Evolutionary conservation across 2,797 vertebrate species (phyloP), one percentile per base, ranked within the genome.

Genomic region (Mallotus villosus): DNA sequence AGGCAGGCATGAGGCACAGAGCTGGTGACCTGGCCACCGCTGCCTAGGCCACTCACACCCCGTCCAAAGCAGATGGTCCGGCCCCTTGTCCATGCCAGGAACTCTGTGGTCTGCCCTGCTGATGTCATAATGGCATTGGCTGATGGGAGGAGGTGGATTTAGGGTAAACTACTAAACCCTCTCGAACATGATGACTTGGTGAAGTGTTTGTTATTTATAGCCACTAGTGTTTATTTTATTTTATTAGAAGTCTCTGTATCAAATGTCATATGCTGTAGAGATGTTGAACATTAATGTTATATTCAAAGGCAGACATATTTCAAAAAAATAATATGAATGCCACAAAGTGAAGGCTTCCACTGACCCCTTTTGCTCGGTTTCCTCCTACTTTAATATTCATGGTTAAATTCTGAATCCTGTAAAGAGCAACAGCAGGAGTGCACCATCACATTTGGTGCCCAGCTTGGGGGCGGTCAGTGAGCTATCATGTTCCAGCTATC

Each of bases 371-470:
- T 85, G 77, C 77, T 70, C 62, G 34, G 65, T 59, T 68, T 59
- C 82, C 82, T 86, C 87, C 87, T 71, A 71, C 9, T 32, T 82
- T 81, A 87, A 79, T 86, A 88, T 90, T 88, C 86, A 91, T 92
- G 90, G 93, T 93, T 87, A 77, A 77, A 82, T 92, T 91, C 88
- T 81, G 79, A 82, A 85, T 93, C 89, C 87, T 89, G 90, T 91
- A 89, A 89, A 90, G 89, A 78, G 87, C 78, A 91, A 85, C 93
- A 93, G 93, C 92, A 91, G 92, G 92, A 91, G 90, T 5, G 80
- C 90, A 91, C 90, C 84, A 86, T 93, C 91, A 93, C 93, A 94
- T 94, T 94, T 94, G 93, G 93, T 92, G 90, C 92, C 83, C 93
- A 94, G 92, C 90, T 81, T 92, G 93, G 91, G 91, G 90, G 89